phyloP scores from a whole-genome alignment of 2,797 vertebrate genomes.

The Pipistrellus pipistrellus region DNA sequence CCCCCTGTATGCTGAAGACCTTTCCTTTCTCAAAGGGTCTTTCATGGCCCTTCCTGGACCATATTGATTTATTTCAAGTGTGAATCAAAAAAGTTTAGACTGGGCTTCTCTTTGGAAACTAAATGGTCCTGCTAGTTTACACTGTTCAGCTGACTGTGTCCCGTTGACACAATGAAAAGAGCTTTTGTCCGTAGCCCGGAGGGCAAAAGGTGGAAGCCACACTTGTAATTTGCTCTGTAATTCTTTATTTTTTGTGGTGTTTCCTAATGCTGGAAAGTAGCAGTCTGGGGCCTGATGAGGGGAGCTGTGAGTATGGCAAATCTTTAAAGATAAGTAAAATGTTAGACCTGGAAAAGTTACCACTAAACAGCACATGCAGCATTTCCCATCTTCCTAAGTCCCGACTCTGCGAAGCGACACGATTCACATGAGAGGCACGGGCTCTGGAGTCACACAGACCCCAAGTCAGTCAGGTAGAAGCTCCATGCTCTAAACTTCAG shows the following conservation, averaged over 20 bases:
- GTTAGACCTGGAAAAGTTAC: background rate
- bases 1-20: constrained; percentile 27
- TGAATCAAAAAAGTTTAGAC: constrained; percentile 77
- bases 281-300: background rate
- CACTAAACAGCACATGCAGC: background rate
- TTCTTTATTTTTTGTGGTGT: background rate
- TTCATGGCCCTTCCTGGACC: constrained; percentile 29
- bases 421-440: background rate
- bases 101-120: constrained; percentile 74
- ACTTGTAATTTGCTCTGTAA: constrained; percentile 57
- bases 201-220: constrained; percentile 61
- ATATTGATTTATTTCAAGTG: constrained; percentile 73
- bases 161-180: constrained; percentile 76
- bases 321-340: constrained; percentile 46
- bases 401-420: background rate
- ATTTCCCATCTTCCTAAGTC: background rate
- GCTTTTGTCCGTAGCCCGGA: constrained; percentile 74
- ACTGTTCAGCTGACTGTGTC: constrained; percentile 67
- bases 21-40: constrained; percentile 75
- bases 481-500: background rate
- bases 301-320: background rate
- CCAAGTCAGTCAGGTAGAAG: background rate
- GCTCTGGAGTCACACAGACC: background rate
- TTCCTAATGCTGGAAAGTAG: constrained; percentile 25
- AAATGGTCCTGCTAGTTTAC: constrained; percentile 76